phyloP scores from a whole-genome alignment of 2,113 vertebrate genomes.

The Ophthalmolycus amberensis region DNA sequence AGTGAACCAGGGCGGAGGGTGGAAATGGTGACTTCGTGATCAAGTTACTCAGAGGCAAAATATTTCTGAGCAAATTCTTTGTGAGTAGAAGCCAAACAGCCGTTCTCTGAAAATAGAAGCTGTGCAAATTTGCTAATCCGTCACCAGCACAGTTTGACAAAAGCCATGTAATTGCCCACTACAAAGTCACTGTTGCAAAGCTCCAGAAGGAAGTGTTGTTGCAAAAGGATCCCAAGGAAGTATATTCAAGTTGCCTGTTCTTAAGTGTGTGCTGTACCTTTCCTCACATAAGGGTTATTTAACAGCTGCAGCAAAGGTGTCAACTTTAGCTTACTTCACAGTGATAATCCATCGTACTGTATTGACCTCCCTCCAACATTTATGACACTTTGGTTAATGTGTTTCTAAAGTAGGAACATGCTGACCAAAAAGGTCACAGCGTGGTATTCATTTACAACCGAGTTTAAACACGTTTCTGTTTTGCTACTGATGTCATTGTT shows the following conservation, averaged over 20 bases:
- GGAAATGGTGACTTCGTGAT: not conserved
- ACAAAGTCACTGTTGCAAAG: not conserved
- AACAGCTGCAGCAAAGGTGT: not conserved
- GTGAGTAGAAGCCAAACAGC: not conserved
- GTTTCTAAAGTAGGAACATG: slow-evolving; percentile 1
- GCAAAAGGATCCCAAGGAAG: not conserved
- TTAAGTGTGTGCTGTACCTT: not conserved
- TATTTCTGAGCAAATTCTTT: not conserved
- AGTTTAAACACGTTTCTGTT: not conserved
- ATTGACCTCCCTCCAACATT: not conserved
- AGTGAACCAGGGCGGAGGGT: not conserved
- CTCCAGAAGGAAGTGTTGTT: not conserved
- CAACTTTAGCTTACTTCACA: not conserved
- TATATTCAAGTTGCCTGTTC: slow-evolving; percentile 4
- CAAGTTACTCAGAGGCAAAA: not conserved
- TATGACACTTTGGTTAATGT: slow-evolving; percentile 9
- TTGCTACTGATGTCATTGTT: slow-evolving; percentile 2
- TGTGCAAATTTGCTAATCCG: not conserved
- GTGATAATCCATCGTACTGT: not conserved
- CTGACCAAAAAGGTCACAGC: slow-evolving; percentile 3
- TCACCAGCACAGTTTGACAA: not conserved
- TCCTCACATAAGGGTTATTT: not conserved
- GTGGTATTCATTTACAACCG: not conserved
- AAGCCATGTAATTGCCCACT: not conserved
- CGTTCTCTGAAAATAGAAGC: not conserved